Conservation (phyloP, 23 tunicate genomes). For the Trididemnum nubilum region DNA sequence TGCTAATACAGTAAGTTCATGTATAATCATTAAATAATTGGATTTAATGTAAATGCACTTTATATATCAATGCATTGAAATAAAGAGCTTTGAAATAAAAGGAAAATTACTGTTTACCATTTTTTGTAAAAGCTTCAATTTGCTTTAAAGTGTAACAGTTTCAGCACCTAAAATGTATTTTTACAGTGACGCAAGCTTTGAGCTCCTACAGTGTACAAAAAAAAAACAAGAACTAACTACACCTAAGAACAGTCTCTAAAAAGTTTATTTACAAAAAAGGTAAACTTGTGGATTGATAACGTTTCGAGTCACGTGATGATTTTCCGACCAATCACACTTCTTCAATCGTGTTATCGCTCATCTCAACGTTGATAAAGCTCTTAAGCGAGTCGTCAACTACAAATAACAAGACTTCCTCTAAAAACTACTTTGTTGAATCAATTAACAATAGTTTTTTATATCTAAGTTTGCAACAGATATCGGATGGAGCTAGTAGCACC, state of each 20-base stretch:
- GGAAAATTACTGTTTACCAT: too few relatives aligned
- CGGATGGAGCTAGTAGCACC: too few relatives aligned
- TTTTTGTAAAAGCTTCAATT: too few relatives aligned
- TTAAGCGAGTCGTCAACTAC: slow-evolving; percentile 53
- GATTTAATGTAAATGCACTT: too few relatives aligned
- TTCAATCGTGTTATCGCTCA: slow-evolving; percentile 58
- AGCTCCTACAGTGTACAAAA: background rate
- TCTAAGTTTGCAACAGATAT: too few relatives aligned
- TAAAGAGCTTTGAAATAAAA: too few relatives aligned
- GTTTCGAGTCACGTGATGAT: background rate
- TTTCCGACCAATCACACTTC: slow-evolving; percentile 36
- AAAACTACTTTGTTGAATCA: background rate
- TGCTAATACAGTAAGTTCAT: too few relatives aligned
- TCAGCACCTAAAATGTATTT: too few relatives aligned
- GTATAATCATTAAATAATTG: too few relatives aligned
- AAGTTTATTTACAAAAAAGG: background rate
- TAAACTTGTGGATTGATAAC: slow-evolving; percentile 16
- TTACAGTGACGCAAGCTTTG: background rate
- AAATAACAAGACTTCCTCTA: slow-evolving; percentile 15
- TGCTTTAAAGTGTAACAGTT: too few relatives aligned
- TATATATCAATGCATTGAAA: too few relatives aligned
- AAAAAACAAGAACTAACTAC: background rate
- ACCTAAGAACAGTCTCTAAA: background rate
- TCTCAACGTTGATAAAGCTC: slow-evolving; percentile 44
- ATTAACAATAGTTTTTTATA: background rate